Percentiles rank a stretch among this genome's conserved stretches.
Evolutionary conservation across 2,797 vertebrate species (phyloP).

Genomic region (Acridotheres tristis): DNA sequence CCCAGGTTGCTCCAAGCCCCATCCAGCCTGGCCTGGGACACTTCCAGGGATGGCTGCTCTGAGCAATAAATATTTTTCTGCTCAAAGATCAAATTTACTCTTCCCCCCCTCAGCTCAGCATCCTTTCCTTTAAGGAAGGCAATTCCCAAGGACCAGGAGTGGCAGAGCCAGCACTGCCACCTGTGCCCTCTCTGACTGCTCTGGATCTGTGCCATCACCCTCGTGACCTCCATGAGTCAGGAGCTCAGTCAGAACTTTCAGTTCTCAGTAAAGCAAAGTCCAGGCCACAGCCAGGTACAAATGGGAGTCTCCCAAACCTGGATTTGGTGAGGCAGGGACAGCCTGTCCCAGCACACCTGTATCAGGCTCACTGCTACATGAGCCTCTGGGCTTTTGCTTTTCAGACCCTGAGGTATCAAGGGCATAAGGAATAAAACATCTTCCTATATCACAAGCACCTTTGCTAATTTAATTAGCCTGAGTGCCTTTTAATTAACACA

Average conservation of each 20-base stretch:
- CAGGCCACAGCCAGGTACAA: not conserved
- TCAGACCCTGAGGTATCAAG: not conserved
- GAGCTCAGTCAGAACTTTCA: not conserved
- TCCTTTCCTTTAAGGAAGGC: fast-evolving
- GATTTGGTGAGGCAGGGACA: not conserved
- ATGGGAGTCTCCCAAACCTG: not conserved
- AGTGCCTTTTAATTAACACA: not conserved
- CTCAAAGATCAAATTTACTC: not conserved
- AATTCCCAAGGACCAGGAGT: not conserved
- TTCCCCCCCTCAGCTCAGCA: not conserved
- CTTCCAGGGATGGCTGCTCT: not conserved
- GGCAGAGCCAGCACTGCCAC: not conserved
- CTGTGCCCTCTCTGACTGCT: not conserved
- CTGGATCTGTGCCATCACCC: not conserved
- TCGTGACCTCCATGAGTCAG: not conserved
- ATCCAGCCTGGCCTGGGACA: not conserved
- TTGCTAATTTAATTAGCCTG: not conserved
- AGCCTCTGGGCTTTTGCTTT: not conserved
- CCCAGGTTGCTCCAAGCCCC: not conserved
- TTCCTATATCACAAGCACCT: not conserved
- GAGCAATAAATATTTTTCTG: not conserved
- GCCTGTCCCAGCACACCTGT: not conserved
- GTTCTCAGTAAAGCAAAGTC: not conserved
- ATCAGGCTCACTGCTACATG: fast-evolving
- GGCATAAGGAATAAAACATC: not conserved